Evolutionary conservation across 2,888 invertebrate species (phyloP).

Genomic region (Ornithoptera priamus): DNA sequence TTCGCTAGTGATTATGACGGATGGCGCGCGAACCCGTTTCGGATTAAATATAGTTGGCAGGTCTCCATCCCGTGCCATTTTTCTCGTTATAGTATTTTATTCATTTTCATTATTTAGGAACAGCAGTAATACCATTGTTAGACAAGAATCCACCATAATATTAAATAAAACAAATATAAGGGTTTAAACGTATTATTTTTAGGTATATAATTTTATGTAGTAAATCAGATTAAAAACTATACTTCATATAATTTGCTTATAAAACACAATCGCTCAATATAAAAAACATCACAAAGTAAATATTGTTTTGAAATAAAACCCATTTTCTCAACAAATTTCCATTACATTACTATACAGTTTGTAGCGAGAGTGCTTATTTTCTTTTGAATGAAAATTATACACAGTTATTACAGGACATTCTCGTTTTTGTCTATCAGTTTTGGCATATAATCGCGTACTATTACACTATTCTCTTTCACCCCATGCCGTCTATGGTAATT

Average conservation of each 20-base stretch:
- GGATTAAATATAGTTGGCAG: conserved; percentile 91
- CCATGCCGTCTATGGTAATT: conserved; percentile 7
- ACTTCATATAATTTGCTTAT: conserved; percentile 12
- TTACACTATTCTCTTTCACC: neutral
- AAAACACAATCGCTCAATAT: conserved; percentile 12
- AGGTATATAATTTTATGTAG: conserved; percentile 5
- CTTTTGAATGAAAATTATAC: neutral
- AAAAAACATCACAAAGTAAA: conserved; percentile 17
- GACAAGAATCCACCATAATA: conserved; percentile 20
- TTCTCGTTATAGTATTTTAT: conserved; percentile 32
- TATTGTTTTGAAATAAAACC: conserved; percentile 17
- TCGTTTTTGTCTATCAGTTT: neutral
- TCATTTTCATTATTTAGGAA: conserved; percentile 20
- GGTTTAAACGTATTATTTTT: conserved; percentile 9
- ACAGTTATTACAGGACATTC: neutral
- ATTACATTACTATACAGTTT: conserved; percentile 15
- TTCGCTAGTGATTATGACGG: conserved; percentile 84
- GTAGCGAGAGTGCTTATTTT: neutral
- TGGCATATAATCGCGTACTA: conserved; percentile 11
- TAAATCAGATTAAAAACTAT: conserved; percentile 13
- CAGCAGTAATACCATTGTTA: conserved; percentile 9
- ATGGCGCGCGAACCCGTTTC: conserved; percentile 83
- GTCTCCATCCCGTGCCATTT: conserved; percentile 86
- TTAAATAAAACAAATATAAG: conserved; percentile 22
- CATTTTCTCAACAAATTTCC: conserved; percentile 22